These are phyloP conservation scores for Nilaparvata lugens DNA, from an alignment of 1,140 invertebrate genomes.

Conservation along the genomic window DNA sequence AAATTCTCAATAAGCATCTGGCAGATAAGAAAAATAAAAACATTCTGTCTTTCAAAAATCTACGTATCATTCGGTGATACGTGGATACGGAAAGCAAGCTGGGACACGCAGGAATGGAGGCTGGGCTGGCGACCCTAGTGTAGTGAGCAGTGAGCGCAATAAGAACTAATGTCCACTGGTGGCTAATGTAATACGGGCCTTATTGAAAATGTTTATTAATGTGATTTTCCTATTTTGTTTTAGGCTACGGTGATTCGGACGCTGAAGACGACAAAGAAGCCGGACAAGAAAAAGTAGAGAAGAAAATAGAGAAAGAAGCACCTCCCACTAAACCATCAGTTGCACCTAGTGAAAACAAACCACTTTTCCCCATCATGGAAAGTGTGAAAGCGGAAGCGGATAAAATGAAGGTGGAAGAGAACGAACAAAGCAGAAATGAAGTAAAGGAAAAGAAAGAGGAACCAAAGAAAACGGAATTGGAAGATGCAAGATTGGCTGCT, in stretches of 20 bases:
- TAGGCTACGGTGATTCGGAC: constrained; percentile 36
- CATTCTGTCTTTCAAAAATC: too few relatives aligned
- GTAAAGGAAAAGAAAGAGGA: not conserved
- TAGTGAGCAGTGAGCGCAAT: too few relatives aligned
- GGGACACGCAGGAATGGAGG: too few relatives aligned
- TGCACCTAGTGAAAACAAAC: constrained; percentile 1
- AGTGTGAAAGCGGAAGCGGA: not conserved
- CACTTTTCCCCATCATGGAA: constrained; percentile 23
- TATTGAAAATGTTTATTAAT: not conserved
- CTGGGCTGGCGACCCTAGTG: too few relatives aligned
- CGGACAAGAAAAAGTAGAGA: constrained; percentile 14
- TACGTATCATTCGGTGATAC: too few relatives aligned
- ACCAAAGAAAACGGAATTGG: not conserved
- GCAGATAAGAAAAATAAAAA: too few relatives aligned
- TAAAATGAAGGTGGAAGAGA: not conserved
- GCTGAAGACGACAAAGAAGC: constrained; percentile 35
- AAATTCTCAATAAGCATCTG: too few relatives aligned
- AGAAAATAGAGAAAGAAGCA: not conserved
- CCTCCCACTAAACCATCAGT: too few relatives aligned
- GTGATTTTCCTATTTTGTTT: not conserved
- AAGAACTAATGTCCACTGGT: too few relatives aligned
- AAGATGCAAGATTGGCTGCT: not conserved
- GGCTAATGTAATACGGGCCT: too few relatives aligned
- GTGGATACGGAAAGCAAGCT: too few relatives aligned
- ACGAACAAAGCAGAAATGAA: not conserved